Base-by-base conservation (phyloP, 2,113 vertebrate species). In the Willisornis vidua region DNA sequence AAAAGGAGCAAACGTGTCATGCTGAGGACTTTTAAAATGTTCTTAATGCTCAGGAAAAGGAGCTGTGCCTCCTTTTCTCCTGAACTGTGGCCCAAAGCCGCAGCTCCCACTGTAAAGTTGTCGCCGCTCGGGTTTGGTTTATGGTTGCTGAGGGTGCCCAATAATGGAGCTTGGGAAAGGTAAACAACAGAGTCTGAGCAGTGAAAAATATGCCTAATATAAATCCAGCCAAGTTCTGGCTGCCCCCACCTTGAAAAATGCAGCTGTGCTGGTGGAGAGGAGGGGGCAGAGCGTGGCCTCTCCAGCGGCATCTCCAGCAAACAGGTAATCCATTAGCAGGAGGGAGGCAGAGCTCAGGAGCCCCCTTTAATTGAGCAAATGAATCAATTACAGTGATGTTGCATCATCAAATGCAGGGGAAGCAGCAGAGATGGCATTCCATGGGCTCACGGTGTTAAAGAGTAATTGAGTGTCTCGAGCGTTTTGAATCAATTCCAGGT, bases 331-430 rank as follows among this genome's bases (percentile, higher is more conserved):
- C 88, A 96, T 97, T 12, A 49, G 48, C 48, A 96, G 45, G 94
- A 28, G 54, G 33, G 96, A 97, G 92, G 84, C 41, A 96, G 87
- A 93, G 96, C 95, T 49, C 87, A 73, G 95, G 90, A 96, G 97
- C 97, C 97, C 97, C 96, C 96, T 98, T 98, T 98, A 98, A 98
- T 98, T 98, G 98, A 97, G 98, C 95, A 98, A 98, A 98, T 98
- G 97, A 98, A 98, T 98, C 97, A 98, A 98, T 98, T 98, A 97
- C 96, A 95, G 70, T 81, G 77, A 81, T 58, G 94, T 97, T 97
- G 90, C 97, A 96, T 81, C 77, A 81, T 66, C 97, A 87, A 43
- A 97, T 83, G 97, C 91, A 39, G 61, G 89, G 87, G 88, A 93
- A 97, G 93, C 65, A 92, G 96, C 96, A 94, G 90, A 74, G 95